Base-by-base conservation (phyloP, 1,140 invertebrate species). In the Saxidomus purpurata region DNA sequence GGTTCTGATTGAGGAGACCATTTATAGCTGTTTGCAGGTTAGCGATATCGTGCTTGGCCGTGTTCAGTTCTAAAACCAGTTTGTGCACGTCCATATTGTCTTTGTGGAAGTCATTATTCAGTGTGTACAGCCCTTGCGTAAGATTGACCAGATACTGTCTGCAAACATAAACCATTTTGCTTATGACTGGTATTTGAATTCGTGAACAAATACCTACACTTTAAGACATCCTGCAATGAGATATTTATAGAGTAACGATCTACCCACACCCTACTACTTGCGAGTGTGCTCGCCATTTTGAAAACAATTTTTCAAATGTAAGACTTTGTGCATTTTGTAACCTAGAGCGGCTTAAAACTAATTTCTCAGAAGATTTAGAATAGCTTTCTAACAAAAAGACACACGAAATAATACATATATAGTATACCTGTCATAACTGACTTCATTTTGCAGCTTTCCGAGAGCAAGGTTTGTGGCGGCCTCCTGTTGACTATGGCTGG, bases 101-200 rank as follows among this genome's bases (percentile, higher is more conserved):
- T n/a, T 28, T n/a, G 36, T 87, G 84, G 36, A 87, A 59, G 3
- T 87, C 84, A 34, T 76, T 43, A 13, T 87, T 87, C 11, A 87
- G 55, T 19, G 15, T 87, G 25, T 59, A 63, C 31, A 87, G n/a
- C 6, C 71, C 74, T 11, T 49, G 69, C n/a, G 84, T 77, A 22
- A 87, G 9, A 71, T 87, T 87, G 15, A 19, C 28, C 28, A 87
- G 36, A 47, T 38, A 77, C 6, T 87, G 25, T 28, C 84, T 87
- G 69, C 0, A 77, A 40, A 40, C 28, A 55, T 15, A 55, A 55
- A 55, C n/a, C n/a, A n/a, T n/a, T n/a, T n/a, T n/a, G n/a, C n/a
- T n/a, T n/a, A n/a, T n/a, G n/a, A n/a, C n/a, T n/a, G n/a, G n/a
- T n/a, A n/a, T n/a, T n/a, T n/a, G n/a, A n/a, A n/a, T n/a, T n/a